Conservation (phyloP, 2,888 invertebrate species). For the Copidosoma aretas region DNA sequence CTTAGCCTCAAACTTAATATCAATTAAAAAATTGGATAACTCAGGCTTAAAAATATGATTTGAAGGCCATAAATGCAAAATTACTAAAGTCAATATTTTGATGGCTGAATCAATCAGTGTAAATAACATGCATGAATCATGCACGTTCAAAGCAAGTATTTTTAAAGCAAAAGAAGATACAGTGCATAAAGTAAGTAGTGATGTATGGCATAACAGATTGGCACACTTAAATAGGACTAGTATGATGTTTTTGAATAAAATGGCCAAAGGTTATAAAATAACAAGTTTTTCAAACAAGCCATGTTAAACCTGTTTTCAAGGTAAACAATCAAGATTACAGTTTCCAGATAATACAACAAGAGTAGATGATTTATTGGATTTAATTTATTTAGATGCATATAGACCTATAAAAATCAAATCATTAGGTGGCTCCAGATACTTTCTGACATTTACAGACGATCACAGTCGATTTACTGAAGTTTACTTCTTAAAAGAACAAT, state of each 20-base stretch:
- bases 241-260: background rate
- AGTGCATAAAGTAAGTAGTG: conserved; percentile 7
- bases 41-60: conserved; percentile 25
- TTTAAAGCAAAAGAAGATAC: background rate
- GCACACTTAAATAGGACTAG: background rate
- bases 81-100: background rate
- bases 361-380: conserved; percentile 14
- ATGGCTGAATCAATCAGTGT: background rate
- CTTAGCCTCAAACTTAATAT: conserved; percentile 41
- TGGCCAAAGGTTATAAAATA: background rate
- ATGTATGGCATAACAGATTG: background rate
- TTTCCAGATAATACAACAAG: conserved; percentile 24
- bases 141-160: background rate
- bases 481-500: conserved; percentile 35
- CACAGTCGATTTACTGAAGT: conserved; percentile 33
- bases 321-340: conserved; percentile 42
- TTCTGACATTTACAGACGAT: conserved; percentile 42
- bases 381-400: no score
- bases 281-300: background rate
- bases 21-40: conserved; percentile 35
- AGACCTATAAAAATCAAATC: no score
- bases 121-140: background rate
- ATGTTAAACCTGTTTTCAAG: conserved; percentile 44
- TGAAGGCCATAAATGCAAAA: background rate
- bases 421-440: conserved; percentile 29